Evolutionary conservation across 2,113 vertebrate species (phyloP), one percentile per base, ranked within the genome.

Genomic region (Syrmaticus mikado): DNA sequence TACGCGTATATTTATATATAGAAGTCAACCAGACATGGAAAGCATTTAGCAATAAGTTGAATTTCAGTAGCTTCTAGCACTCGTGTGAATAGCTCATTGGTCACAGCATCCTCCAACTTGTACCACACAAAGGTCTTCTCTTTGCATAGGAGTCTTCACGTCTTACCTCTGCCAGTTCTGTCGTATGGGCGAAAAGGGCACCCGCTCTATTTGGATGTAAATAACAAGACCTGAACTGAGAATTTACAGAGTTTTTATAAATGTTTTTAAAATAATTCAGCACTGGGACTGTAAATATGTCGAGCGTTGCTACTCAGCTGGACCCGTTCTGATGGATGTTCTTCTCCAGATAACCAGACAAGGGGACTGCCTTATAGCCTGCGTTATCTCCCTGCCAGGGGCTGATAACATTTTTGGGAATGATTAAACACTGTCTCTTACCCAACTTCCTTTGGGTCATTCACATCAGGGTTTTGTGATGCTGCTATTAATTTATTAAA

Each of bases 31-130:
- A 80, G 94, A 95, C 73, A 96, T 95, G 81, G 77, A 84, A 96
- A 94, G 89, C 96, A 89, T 95, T 97, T 96, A 97, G 97, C 97
- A 97, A 97, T 97, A 97, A 97, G 89, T 57, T 93, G 92, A 95
- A 95, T 93, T 91, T 68, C 88, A 95, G 90, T 81, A 92, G 95
- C 91, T 97, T 97, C 97, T 85, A 92, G 95, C 87, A 96, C 87
- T 28, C 90, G 60, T 71, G 57, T 95, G 95, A 94, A 79, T 46
- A 96, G 80, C 70, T 96, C 92, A 58, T 95, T 74, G 80, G n/a
- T 88, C 94, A 95, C 86, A 78, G 66, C 84, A 52, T 73, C 85
- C 94, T 90, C 16, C 11, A 82, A 81, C 71, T 92, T 34, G 9
- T 15, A 73, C 77, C 65, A 70, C 82, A 79, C 55, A 88, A 52